Evolutionary conservation across 1,140 invertebrate genomes (phyloP), one percentile per base, ranked within the genome.

Genomic region (Homarus americanus): DNA sequence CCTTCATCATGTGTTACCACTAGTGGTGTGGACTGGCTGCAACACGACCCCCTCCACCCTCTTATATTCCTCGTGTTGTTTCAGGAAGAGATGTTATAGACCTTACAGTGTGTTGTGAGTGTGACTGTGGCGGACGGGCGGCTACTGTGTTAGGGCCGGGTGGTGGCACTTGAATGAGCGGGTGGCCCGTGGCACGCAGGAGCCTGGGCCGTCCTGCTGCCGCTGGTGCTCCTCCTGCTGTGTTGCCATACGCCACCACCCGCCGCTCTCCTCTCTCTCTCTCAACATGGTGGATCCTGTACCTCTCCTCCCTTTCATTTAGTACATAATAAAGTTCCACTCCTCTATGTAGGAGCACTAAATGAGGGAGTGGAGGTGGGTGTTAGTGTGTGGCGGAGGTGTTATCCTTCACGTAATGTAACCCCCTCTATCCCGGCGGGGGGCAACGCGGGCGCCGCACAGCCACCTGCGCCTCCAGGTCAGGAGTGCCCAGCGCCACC

Each of bases 401-500:
- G 49, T 49, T 49, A 58, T n/a, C n/a, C n/a, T n/a, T n/a, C n/a
- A n/a, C n/a, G n/a, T n/a, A n/a, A n/a, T n/a, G n/a, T n/a, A n/a
- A n/a, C n/a, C n/a, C n/a, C n/a, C n/a, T n/a, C n/a, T n/a, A n/a
- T n/a, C n/a, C n/a, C 38, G n/a, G 83, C 28, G 83, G n/a, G 83
- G 40, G 63, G 32, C 44, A 58, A 38, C 3, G 49, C 15, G 44
- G 44, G 40, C 24, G 28, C 63, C 40, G 38, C 40, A 28, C 38
- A 79, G 34, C 78, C 87, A 89, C 78, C 87, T 89, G 87, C 87
- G 87, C 87, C 79, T 75, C 44, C 87, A 89, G 87, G 87, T 89
- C 87, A 89, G 79, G 87, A 82, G 78, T 82, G 79, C 69, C 36
- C 44, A 82, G 80, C 87, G 87, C 80, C 87, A 49, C n/a, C 15